These are phyloP conservation scores for Tupiocoris notatus DNA, from an alignment of 2,888 invertebrate genomes.

Conservation along the genomic window DNA sequence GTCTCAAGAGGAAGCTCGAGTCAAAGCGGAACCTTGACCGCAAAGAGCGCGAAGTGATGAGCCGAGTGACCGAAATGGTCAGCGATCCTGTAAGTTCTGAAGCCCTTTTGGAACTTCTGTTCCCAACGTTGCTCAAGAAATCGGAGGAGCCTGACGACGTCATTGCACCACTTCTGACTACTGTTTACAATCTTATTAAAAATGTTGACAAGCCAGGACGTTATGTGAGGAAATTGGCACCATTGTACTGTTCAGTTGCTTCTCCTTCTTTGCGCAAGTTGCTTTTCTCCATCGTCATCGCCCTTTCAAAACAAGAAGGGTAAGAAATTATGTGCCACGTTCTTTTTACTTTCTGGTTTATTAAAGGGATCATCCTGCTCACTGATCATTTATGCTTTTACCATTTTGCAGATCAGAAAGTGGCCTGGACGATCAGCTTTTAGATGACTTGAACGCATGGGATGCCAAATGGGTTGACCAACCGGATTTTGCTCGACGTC, in stretches of 20 bases:
- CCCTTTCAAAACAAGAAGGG: slow-evolving; percentile 41
- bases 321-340: slow-evolving; percentile 15
- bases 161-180: slow-evolving; percentile 67
- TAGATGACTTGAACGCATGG: slow-evolving; percentile 72
- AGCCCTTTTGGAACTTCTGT: slow-evolving; percentile 65
- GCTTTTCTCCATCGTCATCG: slow-evolving; percentile 56
- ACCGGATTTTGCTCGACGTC: slow-evolving; percentile 80
- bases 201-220: slow-evolving; percentile 64
- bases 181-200: slow-evolving; percentile 71
- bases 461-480: slow-evolving; percentile 89
- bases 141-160: slow-evolving; percentile 63
- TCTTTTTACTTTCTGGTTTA: not conserved
- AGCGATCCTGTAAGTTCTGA: slow-evolving; percentile 63
- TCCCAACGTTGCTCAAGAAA: slow-evolving; percentile 71
- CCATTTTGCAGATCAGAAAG: slow-evolving; percentile 36
- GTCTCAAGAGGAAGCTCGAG: slow-evolving; percentile 66
- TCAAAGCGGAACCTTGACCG: slow-evolving; percentile 63
- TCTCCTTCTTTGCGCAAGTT: slow-evolving; percentile 67
- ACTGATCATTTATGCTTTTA: too few relatives aligned
- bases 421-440: slow-evolving; percentile 46
- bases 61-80: slow-evolving; percentile 73
- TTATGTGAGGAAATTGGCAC: slow-evolving; percentile 69
- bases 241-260: slow-evolving; percentile 68
- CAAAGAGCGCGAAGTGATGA: slow-evolving; percentile 71
- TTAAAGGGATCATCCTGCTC: not conserved